Evolutionary conservation across 2,113 vertebrate species (phyloP).

Genomic region (Serilophus lunatus): DNA sequence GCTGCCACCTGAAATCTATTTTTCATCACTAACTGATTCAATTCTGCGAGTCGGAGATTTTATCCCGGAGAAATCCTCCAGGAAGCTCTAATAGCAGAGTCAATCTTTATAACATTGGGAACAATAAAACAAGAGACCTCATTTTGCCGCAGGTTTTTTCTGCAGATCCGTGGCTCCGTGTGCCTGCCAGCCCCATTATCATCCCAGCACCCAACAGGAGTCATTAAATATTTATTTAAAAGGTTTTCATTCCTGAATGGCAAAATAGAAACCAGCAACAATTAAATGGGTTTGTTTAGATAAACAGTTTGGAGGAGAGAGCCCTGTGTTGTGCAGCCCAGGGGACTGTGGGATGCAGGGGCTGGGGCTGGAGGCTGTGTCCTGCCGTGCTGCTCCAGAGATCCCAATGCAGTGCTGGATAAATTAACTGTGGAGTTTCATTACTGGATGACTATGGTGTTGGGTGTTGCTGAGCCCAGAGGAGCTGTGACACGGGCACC

Average conservation of each 20-base stretch:
- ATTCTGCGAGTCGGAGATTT: neutral
- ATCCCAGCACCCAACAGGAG: neutral
- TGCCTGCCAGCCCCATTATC: neutral
- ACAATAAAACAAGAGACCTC: constrained; percentile 2
- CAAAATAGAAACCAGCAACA: neutral
- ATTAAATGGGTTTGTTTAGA: neutral
- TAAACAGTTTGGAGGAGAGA: neutral
- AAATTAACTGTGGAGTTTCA: neutral
- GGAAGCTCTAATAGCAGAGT: constrained; percentile 31
- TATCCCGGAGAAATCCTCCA: neutral
- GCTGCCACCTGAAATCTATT: neutral
- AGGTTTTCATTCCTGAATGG: neutral
- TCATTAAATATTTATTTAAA: constrained; percentile 28
- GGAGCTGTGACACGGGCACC: neutral
- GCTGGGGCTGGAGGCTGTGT: neutral
- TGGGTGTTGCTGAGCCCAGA: neutral
- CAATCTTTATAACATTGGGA: constrained; percentile 13
- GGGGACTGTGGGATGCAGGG: accelerated
- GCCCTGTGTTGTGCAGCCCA: accelerated
- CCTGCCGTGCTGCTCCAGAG: neutral
- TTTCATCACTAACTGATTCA: constrained; percentile 24
- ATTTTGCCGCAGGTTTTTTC: neutral
- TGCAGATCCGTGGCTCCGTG: accelerated
- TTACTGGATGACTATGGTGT: neutral
- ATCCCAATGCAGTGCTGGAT: neutral